Conservation (phyloP, 2,888 invertebrate genomes). For the Capitulum mitella region DNA sequence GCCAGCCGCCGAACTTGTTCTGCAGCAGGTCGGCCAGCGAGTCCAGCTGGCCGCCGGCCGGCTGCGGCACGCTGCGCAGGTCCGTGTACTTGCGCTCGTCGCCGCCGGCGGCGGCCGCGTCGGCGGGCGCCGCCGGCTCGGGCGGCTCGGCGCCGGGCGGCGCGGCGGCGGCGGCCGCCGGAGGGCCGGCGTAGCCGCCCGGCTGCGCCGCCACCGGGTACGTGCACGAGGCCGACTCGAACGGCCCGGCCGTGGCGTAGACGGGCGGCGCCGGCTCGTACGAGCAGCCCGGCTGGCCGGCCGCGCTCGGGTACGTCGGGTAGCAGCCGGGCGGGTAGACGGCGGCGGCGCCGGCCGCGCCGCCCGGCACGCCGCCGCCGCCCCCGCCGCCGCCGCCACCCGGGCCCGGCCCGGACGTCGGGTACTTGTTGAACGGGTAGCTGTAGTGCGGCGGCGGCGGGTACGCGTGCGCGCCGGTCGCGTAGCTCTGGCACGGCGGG, state of each 20-base stretch:
- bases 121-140: not conserved
- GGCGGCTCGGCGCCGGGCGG: conserved; percentile 5
- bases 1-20: conserved; percentile 9
- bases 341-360: no score
- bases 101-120: not conserved
- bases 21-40: conserved; percentile 58
- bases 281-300: not conserved
- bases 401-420: not conserved
- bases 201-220: not conserved
- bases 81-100: conserved; percentile 53
- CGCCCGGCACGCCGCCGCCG: not conserved
- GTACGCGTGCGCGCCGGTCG: not conserved
- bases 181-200: not conserved
- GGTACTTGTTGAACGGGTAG: conserved; percentile 23
- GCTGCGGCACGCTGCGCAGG: conserved; percentile 53
- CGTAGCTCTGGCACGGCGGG: not conserved
- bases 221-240: not conserved
- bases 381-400: conserved; percentile 17
- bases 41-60: conserved; percentile 60
- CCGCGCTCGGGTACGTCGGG: not conserved
- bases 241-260: conserved; percentile 12
- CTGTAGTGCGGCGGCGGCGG: conserved; percentile 16
- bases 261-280: conserved; percentile 2
- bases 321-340: not conserved
- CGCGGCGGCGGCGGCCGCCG: not conserved